Conservation (phyloP, 1,140 invertebrate species). For the Drosophila tropicalis region DNA sequence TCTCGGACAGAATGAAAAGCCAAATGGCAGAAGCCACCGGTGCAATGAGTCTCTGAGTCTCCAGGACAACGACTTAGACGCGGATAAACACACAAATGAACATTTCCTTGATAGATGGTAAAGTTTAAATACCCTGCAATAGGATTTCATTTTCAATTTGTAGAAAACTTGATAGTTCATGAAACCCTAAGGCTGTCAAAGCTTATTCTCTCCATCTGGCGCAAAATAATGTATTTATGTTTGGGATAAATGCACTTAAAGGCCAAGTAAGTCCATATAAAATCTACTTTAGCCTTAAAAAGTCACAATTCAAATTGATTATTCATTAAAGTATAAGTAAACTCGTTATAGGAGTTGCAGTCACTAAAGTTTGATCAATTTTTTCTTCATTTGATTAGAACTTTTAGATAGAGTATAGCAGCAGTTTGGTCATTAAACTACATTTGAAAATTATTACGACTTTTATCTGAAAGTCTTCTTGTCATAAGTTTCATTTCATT, state of each 20-base stretch:
- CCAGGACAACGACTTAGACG: slow-evolving; percentile 54
- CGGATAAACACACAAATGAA: slow-evolving; percentile 33
- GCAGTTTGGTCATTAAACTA: not conserved
- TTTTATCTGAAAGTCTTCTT: not conserved
- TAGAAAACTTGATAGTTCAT: too few species aligned
- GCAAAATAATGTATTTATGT: too few species aligned
- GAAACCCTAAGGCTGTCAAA: too few species aligned
- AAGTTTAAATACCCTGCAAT: not conserved
- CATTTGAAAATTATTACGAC: slow-evolving; percentile 28
- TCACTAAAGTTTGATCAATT: too few species aligned
- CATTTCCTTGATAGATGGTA: not conserved
- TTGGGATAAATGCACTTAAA: too few species aligned
- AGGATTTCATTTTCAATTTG: not conserved
- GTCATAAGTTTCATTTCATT: not conserved
- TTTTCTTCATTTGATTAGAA: too few species aligned
- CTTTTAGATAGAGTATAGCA: not conserved
- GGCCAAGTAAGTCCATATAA: too few species aligned
- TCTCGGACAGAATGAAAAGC: not conserved
- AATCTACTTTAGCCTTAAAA: too few species aligned
- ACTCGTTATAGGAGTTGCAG: too few species aligned
- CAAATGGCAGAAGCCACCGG: slow-evolving; percentile 32
- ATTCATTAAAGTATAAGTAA: too few species aligned
- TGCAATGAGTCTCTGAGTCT: slow-evolving; percentile 37
- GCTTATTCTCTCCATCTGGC: too few species aligned
- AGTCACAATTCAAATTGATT: too few species aligned